These are phyloP conservation scores for Rhynchonycteris naso DNA, from an alignment of 2,797 vertebrate species.

Conservation along the genomic window DNA sequence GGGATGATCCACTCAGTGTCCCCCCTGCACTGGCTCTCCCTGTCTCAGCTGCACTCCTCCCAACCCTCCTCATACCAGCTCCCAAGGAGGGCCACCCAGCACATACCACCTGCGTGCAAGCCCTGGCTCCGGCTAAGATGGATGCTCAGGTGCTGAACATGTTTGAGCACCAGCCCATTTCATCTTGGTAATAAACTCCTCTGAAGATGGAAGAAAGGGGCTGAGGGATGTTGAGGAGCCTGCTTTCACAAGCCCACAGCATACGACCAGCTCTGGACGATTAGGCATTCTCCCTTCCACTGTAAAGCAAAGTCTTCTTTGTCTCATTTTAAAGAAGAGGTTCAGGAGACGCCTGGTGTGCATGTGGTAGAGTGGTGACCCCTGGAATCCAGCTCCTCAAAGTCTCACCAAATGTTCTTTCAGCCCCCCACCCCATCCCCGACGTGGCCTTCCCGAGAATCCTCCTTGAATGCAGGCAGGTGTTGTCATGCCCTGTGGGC, in stretches of 20 bases:
- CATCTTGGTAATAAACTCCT: not conserved
- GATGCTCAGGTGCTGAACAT: not conserved
- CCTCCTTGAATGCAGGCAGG: not conserved
- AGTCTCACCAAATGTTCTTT: not conserved
- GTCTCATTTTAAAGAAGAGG: not conserved
- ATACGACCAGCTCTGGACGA: fast-evolving
- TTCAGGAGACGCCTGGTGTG: not conserved
- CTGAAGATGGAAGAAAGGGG: not conserved
- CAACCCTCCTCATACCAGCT: fast-evolving
- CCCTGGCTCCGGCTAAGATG: not conserved
- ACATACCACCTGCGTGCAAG: fast-evolving
- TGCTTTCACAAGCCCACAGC: not conserved
- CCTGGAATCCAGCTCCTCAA: not conserved
- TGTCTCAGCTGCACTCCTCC: too few species aligned
- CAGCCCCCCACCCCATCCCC: not conserved
- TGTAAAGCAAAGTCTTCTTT: too few species aligned
- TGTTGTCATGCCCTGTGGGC: not conserved
- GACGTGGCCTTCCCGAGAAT: fast-evolving
- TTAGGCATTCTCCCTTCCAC: fast-evolving
- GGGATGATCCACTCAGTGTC: not conserved
- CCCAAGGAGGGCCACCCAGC: not conserved
- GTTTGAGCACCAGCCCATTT: not conserved
- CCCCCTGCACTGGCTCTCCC: too few species aligned
- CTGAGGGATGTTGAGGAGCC: not conserved
- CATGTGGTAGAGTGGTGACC: fast-evolving